Evolutionary conservation across 2,797 vertebrate species (phyloP).

Genomic region (Petrocephalus schoutedeni): DNA sequence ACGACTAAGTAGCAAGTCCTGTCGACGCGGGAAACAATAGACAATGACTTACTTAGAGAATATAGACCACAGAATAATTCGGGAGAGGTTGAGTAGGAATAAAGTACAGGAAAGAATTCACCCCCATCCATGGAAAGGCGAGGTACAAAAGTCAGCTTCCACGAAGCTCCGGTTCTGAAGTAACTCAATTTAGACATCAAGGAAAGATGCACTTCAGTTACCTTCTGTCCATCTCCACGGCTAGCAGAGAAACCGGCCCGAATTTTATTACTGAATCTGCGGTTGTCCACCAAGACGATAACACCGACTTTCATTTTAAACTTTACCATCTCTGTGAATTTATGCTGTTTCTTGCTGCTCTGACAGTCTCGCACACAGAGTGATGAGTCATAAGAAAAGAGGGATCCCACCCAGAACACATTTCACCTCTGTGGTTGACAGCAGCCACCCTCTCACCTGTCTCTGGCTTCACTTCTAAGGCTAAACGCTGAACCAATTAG

Average conservation of each 20-base stretch:
- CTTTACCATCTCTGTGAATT: background rate
- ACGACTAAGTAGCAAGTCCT: background rate
- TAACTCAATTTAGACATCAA: background rate
- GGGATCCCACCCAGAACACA: background rate
- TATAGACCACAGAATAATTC: background rate
- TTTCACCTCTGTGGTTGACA: background rate
- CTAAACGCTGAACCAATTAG: slow-evolving; percentile 17
- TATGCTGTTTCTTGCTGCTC: background rate
- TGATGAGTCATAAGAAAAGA: background rate
- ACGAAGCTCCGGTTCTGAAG: slow-evolving; percentile 33
- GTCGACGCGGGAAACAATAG: background rate
- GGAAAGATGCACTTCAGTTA: background rate
- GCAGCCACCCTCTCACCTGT: slow-evolving; percentile 6
- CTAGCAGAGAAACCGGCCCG: background rate
- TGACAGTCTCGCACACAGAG: background rate
- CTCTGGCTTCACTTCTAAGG: slow-evolving; percentile 5
- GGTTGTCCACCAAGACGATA: background rate
- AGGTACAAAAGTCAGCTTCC: background rate
- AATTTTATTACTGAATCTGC: background rate
- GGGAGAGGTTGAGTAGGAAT: background rate
- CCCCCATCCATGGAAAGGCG: background rate
- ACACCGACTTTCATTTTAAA: background rate
- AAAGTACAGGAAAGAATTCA: background rate
- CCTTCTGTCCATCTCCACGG: background rate
- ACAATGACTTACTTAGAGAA: background rate